Conservation (phyloP, 35 echinoderm and acorn worm species). For the Amphiura filiformis region DNA sequence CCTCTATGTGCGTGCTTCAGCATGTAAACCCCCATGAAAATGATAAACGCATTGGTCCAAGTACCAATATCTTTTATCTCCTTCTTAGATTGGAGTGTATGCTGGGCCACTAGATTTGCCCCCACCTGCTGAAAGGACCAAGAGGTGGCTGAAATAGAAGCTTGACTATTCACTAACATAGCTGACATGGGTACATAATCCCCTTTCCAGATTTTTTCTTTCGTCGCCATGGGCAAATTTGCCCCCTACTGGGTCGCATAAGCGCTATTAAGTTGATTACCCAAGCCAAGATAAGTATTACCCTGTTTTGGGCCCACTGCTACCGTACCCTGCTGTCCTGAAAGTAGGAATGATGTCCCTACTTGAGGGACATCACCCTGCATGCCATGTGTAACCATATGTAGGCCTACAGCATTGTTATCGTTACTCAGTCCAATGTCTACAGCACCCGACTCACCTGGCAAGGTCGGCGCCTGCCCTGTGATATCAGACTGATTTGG, state of each 20-base stretch:
- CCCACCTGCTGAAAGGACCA: neutral
- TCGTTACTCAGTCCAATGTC: neutral
- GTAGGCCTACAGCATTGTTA: neutral
- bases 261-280: too few relatives aligned
- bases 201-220: neutral
- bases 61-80: neutral
- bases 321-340: too few relatives aligned
- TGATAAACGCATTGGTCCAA: constrained; percentile 10
- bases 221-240: neutral
- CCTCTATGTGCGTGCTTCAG: neutral
- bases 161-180: neutral
- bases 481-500: too few relatives aligned
- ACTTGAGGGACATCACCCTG: neutral
- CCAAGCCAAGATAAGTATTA: too few relatives aligned
- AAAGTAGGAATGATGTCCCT: neutral
- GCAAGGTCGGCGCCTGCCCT: too few relatives aligned
- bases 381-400: neutral
- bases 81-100: neutral
- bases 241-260: too few relatives aligned
- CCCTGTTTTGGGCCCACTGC: too few relatives aligned
- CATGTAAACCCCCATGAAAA: constrained; percentile 8
- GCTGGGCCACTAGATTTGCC: neutral
- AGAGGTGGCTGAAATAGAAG: neutral
- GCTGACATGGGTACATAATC: neutral
- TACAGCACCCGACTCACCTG: too few relatives aligned